Percentiles rank a stretch among this genome's conserved stretches.
These are phyloP conservation scores for Tachysurus vachellii DNA, from an alignment of 2,113 vertebrate species.

Conservation along the genomic window DNA sequence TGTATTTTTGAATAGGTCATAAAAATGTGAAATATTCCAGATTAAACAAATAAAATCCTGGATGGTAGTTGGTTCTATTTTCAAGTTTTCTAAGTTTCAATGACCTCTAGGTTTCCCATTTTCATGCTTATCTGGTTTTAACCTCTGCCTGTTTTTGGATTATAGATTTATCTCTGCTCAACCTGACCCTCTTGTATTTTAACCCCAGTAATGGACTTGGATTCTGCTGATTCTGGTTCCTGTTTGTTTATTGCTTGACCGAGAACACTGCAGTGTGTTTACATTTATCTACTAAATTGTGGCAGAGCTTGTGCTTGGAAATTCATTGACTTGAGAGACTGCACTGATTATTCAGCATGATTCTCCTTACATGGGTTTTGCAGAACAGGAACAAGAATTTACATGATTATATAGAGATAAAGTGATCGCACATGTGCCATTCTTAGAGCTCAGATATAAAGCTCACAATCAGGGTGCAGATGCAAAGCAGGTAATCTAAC, in stretches of 20 bases:
- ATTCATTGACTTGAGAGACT: neutral
- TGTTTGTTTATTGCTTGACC: too few relatives aligned
- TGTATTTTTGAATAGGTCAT: neutral
- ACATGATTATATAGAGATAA: conserved; percentile 4
- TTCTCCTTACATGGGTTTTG: neutral
- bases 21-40: neutral
- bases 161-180: neutral
- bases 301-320: neutral
- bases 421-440: neutral
- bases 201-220: neutral
- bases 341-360: neutral
- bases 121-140: neutral
- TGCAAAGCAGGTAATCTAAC: conserved; percentile 16
- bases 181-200: neutral
- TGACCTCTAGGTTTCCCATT: neutral
- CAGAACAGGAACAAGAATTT: neutral
- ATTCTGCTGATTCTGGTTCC: neutral
- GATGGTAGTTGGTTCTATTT: neutral
- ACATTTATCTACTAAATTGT: neutral
- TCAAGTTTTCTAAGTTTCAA: neutral
- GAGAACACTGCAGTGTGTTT: neutral
- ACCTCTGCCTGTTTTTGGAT: neutral
- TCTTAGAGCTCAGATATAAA: neutral
- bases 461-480: neutral
- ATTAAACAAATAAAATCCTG: neutral